Conservation (phyloP, 2,797 vertebrate species). For the Ambastaia sidthimunki region DNA sequence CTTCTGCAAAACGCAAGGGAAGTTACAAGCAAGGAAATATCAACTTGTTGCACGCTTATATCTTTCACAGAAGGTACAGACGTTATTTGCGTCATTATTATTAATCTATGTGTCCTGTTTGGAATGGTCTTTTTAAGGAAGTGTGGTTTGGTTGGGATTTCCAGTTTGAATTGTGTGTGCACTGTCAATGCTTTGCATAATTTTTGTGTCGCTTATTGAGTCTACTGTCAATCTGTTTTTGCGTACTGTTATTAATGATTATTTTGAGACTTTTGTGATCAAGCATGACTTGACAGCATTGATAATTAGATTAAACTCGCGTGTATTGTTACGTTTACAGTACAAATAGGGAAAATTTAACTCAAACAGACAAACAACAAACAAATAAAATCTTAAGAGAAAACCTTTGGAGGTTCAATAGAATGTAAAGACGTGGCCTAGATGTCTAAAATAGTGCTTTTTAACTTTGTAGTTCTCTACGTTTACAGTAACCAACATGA, state of each 20-base stretch:
- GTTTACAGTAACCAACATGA: background rate
- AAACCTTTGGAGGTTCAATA: no score
- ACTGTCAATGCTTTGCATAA: constrained; percentile 13
- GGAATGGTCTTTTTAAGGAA: constrained; percentile 26
- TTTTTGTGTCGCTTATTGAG: background rate
- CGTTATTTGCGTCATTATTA: background rate
- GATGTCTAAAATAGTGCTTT: background rate
- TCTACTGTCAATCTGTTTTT: background rate
- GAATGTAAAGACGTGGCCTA: no score
- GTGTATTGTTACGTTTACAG: background rate
- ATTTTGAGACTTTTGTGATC: background rate
- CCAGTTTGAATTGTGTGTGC: background rate
- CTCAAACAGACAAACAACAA: no score
- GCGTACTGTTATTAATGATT: background rate
- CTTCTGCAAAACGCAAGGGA: background rate
- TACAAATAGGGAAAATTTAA: no score
- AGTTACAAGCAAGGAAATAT: constrained; percentile 7
- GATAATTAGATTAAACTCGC: no score
- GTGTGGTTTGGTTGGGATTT: constrained; percentile 12
- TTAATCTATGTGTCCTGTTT: constrained; percentile 2
- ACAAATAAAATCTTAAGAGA: background rate
- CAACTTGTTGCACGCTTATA: constrained; percentile 40
- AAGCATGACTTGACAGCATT: background rate
- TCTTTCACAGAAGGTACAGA: constrained; percentile 32
- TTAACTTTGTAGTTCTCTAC: background rate